These are phyloP conservation scores for Aphelinus certus DNA, from an alignment of 1,140 invertebrate species.

Conservation along the genomic window DNA sequence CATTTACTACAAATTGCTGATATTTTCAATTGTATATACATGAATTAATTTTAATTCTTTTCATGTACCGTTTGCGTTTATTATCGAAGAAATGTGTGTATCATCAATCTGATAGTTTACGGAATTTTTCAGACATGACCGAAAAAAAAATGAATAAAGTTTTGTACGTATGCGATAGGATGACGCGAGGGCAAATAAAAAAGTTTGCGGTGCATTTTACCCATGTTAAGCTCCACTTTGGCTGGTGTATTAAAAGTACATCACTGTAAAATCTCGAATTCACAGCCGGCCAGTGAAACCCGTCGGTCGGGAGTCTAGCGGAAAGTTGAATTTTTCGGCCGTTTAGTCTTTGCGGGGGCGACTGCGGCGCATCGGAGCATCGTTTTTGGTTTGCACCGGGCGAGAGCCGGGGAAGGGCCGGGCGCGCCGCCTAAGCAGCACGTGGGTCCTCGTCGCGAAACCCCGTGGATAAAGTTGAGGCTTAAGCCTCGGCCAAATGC, in stretches of 20 bases:
- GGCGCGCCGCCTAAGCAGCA: background rate
- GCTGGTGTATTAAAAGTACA: slow-evolving; percentile 16
- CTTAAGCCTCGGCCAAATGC: slow-evolving; percentile 50
- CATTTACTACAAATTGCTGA: no score
- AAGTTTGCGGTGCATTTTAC: background rate
- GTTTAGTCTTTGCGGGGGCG: background rate
- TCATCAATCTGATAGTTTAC: no score
- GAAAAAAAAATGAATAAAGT: no score
- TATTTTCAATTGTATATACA: no score
- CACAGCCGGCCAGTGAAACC: no score
- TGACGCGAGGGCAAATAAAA: no score
- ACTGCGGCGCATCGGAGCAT: slow-evolving; percentile 37
- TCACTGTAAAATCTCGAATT: slow-evolving; percentile 1
- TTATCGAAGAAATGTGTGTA: background rate
- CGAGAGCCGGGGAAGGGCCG: background rate
- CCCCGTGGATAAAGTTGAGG: slow-evolving; percentile 52
- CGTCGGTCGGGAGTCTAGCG: background rate
- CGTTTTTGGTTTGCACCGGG: slow-evolving; percentile 44
- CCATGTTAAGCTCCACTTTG: slow-evolving; percentile 3
- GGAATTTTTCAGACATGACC: no score
- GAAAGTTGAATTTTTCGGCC: slow-evolving; percentile 15
- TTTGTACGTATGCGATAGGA: no score
- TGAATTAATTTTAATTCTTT: no score
- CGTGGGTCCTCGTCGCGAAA: slow-evolving; percentile 35
- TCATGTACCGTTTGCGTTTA: slow-evolving; percentile 4